phyloP scores from a whole-genome alignment of 2,888 invertebrate species.

The Caenorhabditis afra region DNA sequence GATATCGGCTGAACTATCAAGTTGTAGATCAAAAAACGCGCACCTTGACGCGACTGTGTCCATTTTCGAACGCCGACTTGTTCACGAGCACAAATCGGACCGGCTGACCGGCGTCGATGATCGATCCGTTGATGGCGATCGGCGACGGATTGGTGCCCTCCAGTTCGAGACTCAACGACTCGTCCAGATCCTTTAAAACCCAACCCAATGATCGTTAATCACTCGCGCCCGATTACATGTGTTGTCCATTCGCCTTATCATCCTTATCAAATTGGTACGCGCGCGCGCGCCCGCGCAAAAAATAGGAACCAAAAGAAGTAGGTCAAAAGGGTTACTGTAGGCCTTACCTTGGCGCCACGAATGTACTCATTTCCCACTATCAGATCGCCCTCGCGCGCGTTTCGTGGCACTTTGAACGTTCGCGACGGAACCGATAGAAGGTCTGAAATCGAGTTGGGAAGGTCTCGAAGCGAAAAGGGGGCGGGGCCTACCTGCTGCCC shows the following conservation, averaged over 20 bases:
- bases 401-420: conserved; percentile 35
- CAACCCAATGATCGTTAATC: conserved; percentile 28
- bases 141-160: conserved; percentile 55
- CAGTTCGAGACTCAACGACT: conserved; percentile 42
- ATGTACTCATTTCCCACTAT: conserved; percentile 34
- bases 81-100: conserved; percentile 50
- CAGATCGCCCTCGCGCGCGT: conserved; percentile 51
- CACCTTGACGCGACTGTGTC: conserved; percentile 40
- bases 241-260: no score
- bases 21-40: no score
- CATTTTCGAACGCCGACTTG: conserved; percentile 52
- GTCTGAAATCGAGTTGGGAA: background rate
- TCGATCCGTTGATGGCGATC: conserved; percentile 53
- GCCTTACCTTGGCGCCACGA: conserved; percentile 37
- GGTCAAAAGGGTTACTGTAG: conserved; percentile 20
- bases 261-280: conserved; percentile 34
- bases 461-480: background rate
- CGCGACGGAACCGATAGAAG: conserved; percentile 31
- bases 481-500: no score
- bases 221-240: conserved; percentile 3
- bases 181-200: conserved; percentile 39
- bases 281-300: background rate
- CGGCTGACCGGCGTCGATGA: conserved; percentile 40
- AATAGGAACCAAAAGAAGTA: conserved; percentile 10
- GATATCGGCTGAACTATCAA: no score